phyloP scores from a whole-genome alignment of 2,888 invertebrate species.

The Aproaerema taeniolella region DNA sequence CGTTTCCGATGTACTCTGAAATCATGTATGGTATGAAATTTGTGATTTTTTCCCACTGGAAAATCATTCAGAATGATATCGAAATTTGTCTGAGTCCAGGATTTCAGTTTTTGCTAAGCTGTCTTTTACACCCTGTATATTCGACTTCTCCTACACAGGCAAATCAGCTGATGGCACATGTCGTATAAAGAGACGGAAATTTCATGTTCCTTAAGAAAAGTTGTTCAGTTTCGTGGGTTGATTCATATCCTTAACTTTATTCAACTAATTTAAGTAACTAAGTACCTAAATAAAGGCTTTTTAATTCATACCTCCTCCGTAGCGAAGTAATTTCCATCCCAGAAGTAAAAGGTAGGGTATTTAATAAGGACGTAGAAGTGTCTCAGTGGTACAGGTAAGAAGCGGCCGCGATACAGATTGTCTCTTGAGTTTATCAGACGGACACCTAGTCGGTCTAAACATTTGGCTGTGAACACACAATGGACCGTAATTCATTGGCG shows the following conservation, averaged over 20 bases:
- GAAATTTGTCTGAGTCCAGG: no score
- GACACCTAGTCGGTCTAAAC: conserved; percentile 87
- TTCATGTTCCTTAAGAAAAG: neutral
- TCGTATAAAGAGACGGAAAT: neutral
- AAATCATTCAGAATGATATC: no score
- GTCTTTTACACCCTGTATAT: no score
- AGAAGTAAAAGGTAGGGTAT: conserved; percentile 88
- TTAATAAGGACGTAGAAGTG: conserved; percentile 91
- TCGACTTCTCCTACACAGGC: no score
- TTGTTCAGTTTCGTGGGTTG: conserved; percentile 20
- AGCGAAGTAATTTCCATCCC: conserved; percentile 90
- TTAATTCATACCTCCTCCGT: conserved; percentile 80
- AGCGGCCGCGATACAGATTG: conserved; percentile 85
- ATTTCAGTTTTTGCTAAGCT: no score
- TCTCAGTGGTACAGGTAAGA: conserved; percentile 93
- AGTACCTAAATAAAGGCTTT: no score
- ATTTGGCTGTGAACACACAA: conserved; percentile 80
- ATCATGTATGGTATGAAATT: no score
- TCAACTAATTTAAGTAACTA: no score
- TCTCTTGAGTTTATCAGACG: conserved; percentile 89
- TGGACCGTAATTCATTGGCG: no score
- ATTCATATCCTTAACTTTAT: no score
- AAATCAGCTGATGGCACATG: neutral
- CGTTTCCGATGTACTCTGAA: no score
- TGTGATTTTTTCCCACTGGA: no score